Base-by-base conservation (phyloP, 2,888 invertebrate genomes). In the Ormyrus labotus region DNA sequence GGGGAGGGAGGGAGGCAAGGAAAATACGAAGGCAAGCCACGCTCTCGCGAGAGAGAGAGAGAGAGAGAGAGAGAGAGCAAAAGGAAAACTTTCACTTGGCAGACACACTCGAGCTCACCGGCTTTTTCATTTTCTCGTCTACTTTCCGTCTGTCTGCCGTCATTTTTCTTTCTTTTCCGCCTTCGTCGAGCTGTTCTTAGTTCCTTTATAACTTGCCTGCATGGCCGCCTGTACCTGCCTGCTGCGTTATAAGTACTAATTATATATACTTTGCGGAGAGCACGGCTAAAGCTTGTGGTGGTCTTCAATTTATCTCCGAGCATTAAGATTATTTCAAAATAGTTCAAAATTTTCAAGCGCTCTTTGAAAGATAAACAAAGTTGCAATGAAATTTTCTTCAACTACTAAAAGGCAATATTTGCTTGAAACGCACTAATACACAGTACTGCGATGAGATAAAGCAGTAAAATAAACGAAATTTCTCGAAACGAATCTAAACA, bases 81-180 rank as follows among this genome's bases (percentile, higher is more conserved):
- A 78, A 78, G 71, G 74, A 82, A 80, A 80, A 80, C 80, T 75
- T 79, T 77, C 80, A 67, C 78, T 68, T 75, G 72, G 61, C 81
- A 73, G 78, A 72, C 69, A 73, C 72, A 61, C 80, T 80, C 71
- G 65, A 51, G 65, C 57, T 72, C 72, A 58, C 60, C 45, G 57
- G 73, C 81, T 77, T 77, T 81, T 81, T 81, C 81, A 78, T 81
- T 81, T 81, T 74, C 78, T 78, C 65, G n/a, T 78, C 64, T 71
- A 60, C 60, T 71, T 34, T 51, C 51, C 0, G 19, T 65, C 60
- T 78, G 51, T 60, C 47, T 48, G 53, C 53, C 47, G 45, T 47
- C 61, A 13, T 60, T 61, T 69, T 60, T 13, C 51, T 51, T 48
- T 70, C 58, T 19, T 67, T 57, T 51, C 34, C 64, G 6, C 57